phyloP scores from a whole-genome alignment of 2,113 vertebrate genomes.

The Pelodiscus sinensis region DNA sequence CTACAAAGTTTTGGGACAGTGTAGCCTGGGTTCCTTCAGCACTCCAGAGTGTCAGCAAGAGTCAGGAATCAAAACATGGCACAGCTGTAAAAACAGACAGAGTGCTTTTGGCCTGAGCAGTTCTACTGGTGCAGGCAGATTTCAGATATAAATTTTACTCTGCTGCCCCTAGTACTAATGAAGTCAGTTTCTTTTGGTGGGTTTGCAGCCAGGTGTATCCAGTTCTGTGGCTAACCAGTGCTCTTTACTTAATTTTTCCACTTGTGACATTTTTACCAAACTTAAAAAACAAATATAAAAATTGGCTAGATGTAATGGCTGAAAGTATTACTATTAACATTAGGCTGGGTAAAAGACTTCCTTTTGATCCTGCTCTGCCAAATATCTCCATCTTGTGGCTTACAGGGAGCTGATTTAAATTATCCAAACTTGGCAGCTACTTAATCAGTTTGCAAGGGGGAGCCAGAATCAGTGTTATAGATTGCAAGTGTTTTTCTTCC shows the following conservation, averaged over 20 bases:
- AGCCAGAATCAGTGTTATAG: background rate
- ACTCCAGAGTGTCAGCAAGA: constrained; percentile 80
- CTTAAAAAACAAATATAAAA: constrained; percentile 84
- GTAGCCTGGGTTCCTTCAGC: constrained; percentile 80
- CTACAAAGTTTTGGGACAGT: constrained; percentile 79
- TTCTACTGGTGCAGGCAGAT: constrained; percentile 82
- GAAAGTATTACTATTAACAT: constrained; percentile 80
- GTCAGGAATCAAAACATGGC: constrained; percentile 82
- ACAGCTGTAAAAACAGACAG: constrained; percentile 89
- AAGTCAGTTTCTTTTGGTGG: constrained; percentile 84
- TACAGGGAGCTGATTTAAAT: constrained; percentile 40
- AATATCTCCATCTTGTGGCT: constrained; percentile 76
- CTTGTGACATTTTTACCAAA: constrained; percentile 85
- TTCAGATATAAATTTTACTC: constrained; percentile 85
- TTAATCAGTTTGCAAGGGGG: background rate
- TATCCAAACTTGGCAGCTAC: constrained; percentile 28
- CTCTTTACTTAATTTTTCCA: constrained; percentile 84
- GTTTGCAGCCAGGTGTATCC: constrained; percentile 83
- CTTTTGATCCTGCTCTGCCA: constrained; percentile 70
- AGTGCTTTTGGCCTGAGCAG: constrained; percentile 80
- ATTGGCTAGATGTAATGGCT: constrained; percentile 81
- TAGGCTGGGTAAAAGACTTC: constrained; percentile 72
- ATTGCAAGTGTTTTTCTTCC: background rate
- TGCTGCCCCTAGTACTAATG: constrained; percentile 80
- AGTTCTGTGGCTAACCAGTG: constrained; percentile 80